These are phyloP conservation scores for Aspidoscelis tigris DNA, from an alignment of 2,113 vertebrate species.

Conservation along the genomic window DNA sequence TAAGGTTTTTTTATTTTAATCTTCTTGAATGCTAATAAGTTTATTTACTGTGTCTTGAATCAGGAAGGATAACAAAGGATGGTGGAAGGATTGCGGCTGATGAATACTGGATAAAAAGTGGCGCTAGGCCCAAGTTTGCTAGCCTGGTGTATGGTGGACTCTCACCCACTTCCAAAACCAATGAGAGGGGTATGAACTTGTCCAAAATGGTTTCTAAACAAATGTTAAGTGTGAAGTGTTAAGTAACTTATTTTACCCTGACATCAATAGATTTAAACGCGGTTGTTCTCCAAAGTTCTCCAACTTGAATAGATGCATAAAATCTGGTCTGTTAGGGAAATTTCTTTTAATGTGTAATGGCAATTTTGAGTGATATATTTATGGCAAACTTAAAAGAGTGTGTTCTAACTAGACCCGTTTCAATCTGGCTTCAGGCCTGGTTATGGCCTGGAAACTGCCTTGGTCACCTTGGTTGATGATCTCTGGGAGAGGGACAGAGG, in stretches of 20 bases:
- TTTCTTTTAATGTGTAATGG: background rate
- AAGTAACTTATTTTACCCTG: background rate
- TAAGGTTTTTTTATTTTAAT: too few relatives aligned
- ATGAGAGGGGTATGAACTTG: slow-evolving; percentile 66
- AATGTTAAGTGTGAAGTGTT: background rate
- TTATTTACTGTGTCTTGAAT: background rate
- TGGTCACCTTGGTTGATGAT: too few relatives aligned
- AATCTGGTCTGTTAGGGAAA: background rate
- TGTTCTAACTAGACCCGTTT: too few relatives aligned
- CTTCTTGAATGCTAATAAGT: background rate
- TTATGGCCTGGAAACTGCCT: too few relatives aligned
- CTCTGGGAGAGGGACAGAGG: too few relatives aligned
- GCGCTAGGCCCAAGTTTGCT: slow-evolving; percentile 70
- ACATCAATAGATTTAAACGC: background rate
- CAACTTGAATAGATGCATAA: too few relatives aligned
- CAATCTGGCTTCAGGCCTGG: too few relatives aligned
- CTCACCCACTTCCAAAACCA: slow-evolving; percentile 47
- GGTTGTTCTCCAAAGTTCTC: background rate
- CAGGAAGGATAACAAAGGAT: slow-evolving; percentile 69
- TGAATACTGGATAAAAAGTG: slow-evolving; percentile 73
- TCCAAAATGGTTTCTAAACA: background rate
- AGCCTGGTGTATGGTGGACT: slow-evolving; percentile 41
- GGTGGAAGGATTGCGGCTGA: slow-evolving; percentile 53
- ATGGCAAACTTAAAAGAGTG: background rate
- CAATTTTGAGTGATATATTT: background rate